Base-by-base conservation (phyloP, 2,888 invertebrate genomes). In the Tetragnatha montana region DNA sequence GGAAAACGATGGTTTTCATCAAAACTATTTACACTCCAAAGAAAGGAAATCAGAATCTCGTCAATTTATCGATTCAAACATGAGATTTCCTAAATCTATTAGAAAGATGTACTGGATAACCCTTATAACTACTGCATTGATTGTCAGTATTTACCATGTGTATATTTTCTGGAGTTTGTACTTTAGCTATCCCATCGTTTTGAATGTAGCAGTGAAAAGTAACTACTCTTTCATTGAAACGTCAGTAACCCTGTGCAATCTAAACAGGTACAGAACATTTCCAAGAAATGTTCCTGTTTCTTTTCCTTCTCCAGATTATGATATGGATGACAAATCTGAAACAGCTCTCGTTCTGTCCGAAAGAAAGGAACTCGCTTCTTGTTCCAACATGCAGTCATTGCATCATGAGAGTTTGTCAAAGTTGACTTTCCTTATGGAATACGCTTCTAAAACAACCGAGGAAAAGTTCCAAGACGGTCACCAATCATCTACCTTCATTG, bases 201-300 rank as follows among this genome's bases (percentile, higher is more conserved):
- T 69, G 0, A 83, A 82, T 8, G 49, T 83, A 19, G 79, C 82
- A 22, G 49, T 70, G 6, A n/a, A 19, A 0, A 79, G 50, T 6
- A 19, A 21, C 4, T 51, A 79, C 21, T 68, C 49, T 14, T 17
- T 50, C 12, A 51, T 60, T 12, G 73, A 83, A 73, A 74, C 83
- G 3, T 79, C 60, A 6, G 88, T 88, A 8, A 88, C 88, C 7
- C 17, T 88, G 6, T 88, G 88, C 21, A 88, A 88, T 68, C 47
- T 83, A 21, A 88, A 88, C n/a, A 60, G 12, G 6, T 73, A 10
- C 4, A 10, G 17, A 10, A 60, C 0, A 17, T 7, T 8, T 0
- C 4, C 17, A 17, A 12, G 10, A 17, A 4, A 10, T 60, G 17
- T 0, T 60, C 60, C 35, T 4, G 35, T 1, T 35, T 2, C 35